Evolutionary conservation across 2,113 vertebrate species (phyloP), one percentile per base, ranked within the genome.

Genomic region (Phocoena sinus): DNA sequence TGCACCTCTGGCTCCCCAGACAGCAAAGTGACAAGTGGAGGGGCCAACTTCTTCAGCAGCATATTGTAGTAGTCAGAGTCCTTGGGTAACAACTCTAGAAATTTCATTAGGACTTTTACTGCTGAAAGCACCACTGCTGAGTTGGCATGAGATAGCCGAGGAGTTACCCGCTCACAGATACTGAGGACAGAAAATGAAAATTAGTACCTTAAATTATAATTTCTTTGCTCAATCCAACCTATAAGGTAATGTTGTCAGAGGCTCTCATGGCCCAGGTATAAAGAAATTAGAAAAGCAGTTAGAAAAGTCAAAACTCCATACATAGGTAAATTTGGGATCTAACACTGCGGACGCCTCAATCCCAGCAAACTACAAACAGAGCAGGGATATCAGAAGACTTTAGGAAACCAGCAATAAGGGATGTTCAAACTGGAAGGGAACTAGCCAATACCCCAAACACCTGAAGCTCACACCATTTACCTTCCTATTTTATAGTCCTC

Each of bases 1-100:
- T 99, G 99, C 95, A 99, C 99, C 98, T 99, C 99, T 0, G 99
- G 99, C 36, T 36, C 36, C 36, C 36, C 36, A 36, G 36, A 36
- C 36, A 36, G 36, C 36, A 36, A 36, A 36, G 36, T 36, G 36
- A 36, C 36, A 36, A 36, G 36, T 36, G 36, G 36, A 36, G 36
- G 36, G 36, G 36, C 99, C 25, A 99, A 98, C 97, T 99, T 99
- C 99, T 99, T 99, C 97, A 99, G 98, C 96, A 99, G 98, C 96
- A 99, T 99, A 98, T 99, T 99, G 98, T 99, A 99, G 97, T 99
- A 99, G 97, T 99, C 99, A 0, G 99, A 99, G 89, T 99, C 99
- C 97, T 99, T 99, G 80, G 99, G 38, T 38, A 38, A 38, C 38
- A 38, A 38, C 38, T 38, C 38, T 38, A 38, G 38, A 38, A 38